Base-by-base conservation (phyloP, 2,113 vertebrate genomes). In the Chaenocephalus aceratus region DNA sequence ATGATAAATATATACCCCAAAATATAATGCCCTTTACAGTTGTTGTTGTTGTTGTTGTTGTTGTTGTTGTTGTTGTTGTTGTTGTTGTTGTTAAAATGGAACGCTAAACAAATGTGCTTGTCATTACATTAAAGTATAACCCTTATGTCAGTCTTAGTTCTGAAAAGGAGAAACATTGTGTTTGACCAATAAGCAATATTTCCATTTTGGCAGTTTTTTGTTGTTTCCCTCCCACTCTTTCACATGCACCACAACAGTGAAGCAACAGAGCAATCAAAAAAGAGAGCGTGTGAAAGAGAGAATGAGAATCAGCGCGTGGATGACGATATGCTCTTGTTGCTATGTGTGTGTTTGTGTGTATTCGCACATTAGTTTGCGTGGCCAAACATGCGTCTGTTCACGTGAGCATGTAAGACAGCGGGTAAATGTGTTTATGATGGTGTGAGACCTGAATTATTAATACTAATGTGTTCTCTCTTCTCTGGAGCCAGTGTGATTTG, bases 381-480 rank as follows among this genome's bases (percentile, higher is more conserved):
- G 26, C 48, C 66, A 60, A 67, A 60, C 60, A 66, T 36, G 44
- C 49, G 5, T 59, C 10, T 56, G 65, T 71, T 70, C 64, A 57
- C 2, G 51, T 81, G 63, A 77, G 54, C 41, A 15, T 73, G 77
- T 82, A 66, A 72, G 53, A 85, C 52, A 71, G 77, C 1, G 16
- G 52, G 14, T 65, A 65, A 86, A 86, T 66, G 53, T 77, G 76
- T 64, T 58, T 44, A 57, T 75, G 79, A 79, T 57, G 65, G 80
- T 83, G 79, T 75, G 74, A 87, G 61, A 26, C 53, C 9, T 88
- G 71, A 85, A 89, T 89, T 74, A 88, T 90, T 86, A 75, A 88
- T 82, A 49, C 73, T 46, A 64, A 3, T 10, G 56, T 81, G 86
- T 87, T 66, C 62, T 59, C 26, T 72, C 72, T 75, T 63, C 53